A percentile compares a stretch with the other conserved stretches of the same genome.
Conservation (phyloP, 2,113 vertebrate genomes). For the Chloropsis hardwickii region DNA sequence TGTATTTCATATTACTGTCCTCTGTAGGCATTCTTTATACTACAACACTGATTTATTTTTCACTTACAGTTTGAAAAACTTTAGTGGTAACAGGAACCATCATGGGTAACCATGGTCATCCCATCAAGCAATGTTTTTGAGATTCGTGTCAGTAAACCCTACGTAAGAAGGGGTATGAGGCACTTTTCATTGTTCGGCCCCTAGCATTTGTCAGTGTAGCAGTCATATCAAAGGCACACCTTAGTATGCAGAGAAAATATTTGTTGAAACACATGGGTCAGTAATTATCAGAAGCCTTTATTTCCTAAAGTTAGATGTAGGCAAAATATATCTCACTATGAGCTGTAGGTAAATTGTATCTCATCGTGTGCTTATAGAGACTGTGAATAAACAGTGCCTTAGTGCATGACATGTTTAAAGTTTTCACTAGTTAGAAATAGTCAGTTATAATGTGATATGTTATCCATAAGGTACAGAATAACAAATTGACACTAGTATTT, state of each 20-base stretch:
- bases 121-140: background rate
- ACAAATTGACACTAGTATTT: background rate
- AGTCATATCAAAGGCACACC: background rate
- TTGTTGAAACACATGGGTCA: background rate
- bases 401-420: background rate
- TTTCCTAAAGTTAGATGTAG: background rate
- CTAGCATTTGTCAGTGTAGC: background rate
- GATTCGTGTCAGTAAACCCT: background rate
- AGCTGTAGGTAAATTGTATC: background rate
- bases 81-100: background rate
- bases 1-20: background rate
- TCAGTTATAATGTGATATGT: background rate
- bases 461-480: background rate
- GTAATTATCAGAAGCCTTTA: background rate
- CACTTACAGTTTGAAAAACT: background rate
- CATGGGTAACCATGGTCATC: background rate
- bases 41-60: background rate
- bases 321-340: background rate
- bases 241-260: background rate
- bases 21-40: background rate
- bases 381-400: background rate
- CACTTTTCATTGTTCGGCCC: background rate
- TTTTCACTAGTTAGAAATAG: background rate
- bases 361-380: background rate
- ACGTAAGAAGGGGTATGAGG: background rate